Base-by-base conservation (phyloP, 2,113 vertebrate genomes). In the Myiagra hebetior region DNA sequence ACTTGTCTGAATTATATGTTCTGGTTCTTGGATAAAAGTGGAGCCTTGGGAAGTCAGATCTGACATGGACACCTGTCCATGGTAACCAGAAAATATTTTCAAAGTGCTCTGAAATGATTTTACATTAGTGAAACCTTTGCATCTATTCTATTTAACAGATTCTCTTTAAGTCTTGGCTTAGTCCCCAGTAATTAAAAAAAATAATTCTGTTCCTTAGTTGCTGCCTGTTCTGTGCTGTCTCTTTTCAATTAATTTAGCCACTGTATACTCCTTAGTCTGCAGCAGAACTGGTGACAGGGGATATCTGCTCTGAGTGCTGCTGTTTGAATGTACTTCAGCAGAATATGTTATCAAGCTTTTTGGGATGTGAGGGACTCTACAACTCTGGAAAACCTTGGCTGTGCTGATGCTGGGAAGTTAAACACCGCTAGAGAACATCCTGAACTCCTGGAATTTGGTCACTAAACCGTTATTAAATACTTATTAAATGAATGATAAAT, bases 61-160 rank as follows among this genome's bases (percentile, higher is more conserved):
- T 82, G 85, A 64, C 20, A 28, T 55, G 30, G 21, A 42, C 21
- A 73, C 10, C 31, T 73, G 24, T 37, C 49, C 56, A 9, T 18
- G 41, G 9, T 49, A 89, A 76, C 0, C 0, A 72, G 37, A 82
- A 75, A 65, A 18, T 55, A 60, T 56, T 91, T 87, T 46, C n/a
- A 79, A 64, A 65, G 3, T 74, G 19, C 8, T 56, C 37, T 49
- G 44, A 85, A 90, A 83, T 44, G 0, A 8, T 68, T 85, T 68
- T 52, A 31, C 33, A 31, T 53, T 60, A 63, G 17, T 49, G n/a
- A 56, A 73, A 6, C 18, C 30, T 85, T 90, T 68, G 13, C 56
- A 47, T 0, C 0, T 57, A 47, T 59, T 87, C 22, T 11, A 4
- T 62, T 75, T 87, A 41, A 8, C 5, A 11, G 7, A 2, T 37